Conservation (phyloP, 1,140 invertebrate genomes). For the Doryteuthis pealeii region DNA sequence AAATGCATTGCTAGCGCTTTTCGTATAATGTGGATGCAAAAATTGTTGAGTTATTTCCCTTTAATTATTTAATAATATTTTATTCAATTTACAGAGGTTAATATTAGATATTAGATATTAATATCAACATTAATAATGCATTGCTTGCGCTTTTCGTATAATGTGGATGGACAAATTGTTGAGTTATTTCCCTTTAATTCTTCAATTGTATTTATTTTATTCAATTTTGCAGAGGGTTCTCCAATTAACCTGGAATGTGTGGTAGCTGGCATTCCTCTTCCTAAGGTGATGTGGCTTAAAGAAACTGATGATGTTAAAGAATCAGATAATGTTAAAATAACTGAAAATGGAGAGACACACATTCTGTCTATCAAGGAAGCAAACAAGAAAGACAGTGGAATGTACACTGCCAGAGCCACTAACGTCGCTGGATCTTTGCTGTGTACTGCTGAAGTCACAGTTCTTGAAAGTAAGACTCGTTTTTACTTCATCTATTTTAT, state of each 20-base stretch:
- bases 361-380: constrained; percentile 92
- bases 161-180: too few relatives aligned
- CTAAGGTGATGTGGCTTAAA: constrained; percentile 66
- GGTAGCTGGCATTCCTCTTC: constrained; percentile 56
- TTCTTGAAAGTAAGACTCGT: constrained; percentile 47
- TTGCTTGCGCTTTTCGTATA: too few relatives aligned
- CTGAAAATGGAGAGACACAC: constrained; percentile 86
- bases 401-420: constrained; percentile 93
- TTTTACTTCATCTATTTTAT: too few relatives aligned
- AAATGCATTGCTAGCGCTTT: too few relatives aligned
- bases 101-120: too few relatives aligned
- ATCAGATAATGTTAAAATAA: constrained; percentile 70
- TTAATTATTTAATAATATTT: too few relatives aligned
- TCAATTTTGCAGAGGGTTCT: constrained; percentile 46
- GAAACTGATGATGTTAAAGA: constrained; percentile 82
- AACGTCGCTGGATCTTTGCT: constrained; percentile 84
- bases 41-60: too few relatives aligned
- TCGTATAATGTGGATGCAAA: too few relatives aligned
- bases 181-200: too few relatives aligned
- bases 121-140: too few relatives aligned
- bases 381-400: constrained; percentile 86
- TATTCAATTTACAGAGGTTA: too few relatives aligned
- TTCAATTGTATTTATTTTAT: too few relatives aligned
- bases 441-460: constrained; percentile 62
- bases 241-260: constrained; percentile 47